Conservation (phyloP, 2,797 vertebrate species). For the Nannoperca obscura region DNA sequence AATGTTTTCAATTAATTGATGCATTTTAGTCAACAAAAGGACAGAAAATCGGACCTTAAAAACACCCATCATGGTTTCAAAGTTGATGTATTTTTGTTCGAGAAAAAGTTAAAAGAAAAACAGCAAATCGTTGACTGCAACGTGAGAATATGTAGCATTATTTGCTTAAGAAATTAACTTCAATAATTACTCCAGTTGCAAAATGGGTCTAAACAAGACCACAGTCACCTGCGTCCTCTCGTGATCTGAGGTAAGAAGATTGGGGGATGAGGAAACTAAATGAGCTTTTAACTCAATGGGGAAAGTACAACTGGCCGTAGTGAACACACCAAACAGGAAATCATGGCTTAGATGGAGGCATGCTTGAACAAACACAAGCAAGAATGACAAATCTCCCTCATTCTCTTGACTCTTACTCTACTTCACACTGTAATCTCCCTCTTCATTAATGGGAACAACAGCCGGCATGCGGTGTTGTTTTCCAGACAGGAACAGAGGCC, state of each 20-base stretch:
- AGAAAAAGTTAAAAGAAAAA: background rate
- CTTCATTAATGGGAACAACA: constrained; percentile 21
- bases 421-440: background rate
- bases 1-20: background rate
- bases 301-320: constrained; percentile 42
- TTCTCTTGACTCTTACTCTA: constrained; percentile 3
- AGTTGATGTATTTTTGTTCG: background rate
- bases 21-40: background rate
- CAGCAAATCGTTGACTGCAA: background rate
- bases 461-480: constrained; percentile 22
- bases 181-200: background rate
- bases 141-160: background rate
- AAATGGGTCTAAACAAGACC: background rate
- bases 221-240: constrained; percentile 64
- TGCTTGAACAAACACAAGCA: constrained; percentile 42
- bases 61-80: background rate
- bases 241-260: constrained; percentile 62
- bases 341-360: constrained; percentile 19
- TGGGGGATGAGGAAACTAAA: constrained; percentile 51
- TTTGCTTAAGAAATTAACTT: background rate
- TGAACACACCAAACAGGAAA: constrained; percentile 66
- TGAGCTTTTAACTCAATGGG: constrained; percentile 37
- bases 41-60: background rate
- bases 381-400: constrained; percentile 20
- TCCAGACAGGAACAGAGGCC: constrained; percentile 34